These are phyloP conservation scores for Cremastinae sp. DNA, from an alignment of 2,888 invertebrate species.

Conservation along the genomic window DNA sequence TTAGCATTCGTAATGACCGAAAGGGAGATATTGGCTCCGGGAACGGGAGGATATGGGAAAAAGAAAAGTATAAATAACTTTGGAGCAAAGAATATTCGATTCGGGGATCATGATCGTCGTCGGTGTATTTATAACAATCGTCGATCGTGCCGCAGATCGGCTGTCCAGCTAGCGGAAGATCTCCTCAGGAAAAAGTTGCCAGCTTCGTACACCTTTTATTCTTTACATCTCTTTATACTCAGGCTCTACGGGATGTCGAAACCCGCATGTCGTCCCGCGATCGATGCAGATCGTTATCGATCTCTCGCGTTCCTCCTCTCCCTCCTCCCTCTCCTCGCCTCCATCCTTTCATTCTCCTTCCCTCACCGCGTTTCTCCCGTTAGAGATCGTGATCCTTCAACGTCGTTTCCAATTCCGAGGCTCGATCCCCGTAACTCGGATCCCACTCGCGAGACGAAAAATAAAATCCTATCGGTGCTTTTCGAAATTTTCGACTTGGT, in stretches of 20 bases:
- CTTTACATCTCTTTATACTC: slow-evolving; percentile 37
- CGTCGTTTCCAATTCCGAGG: slow-evolving; percentile 13
- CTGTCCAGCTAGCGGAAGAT: slow-evolving; percentile 3
- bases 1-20: slow-evolving; percentile 74
- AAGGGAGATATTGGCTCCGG: slow-evolving; percentile 59
- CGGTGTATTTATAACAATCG: slow-evolving; percentile 9
- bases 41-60: slow-evolving; percentile 8
- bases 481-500: background rate
- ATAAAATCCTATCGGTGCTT: background rate
- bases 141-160: slow-evolving; percentile 12
- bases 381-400: slow-evolving; percentile 34
- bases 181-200: slow-evolving; percentile 34
- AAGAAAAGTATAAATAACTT: slow-evolving; percentile 4
- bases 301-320: slow-evolving; percentile 32
- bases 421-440: slow-evolving; percentile 14
- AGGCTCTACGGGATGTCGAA: slow-evolving; percentile 53
- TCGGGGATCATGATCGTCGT: slow-evolving; percentile 34
- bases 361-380: slow-evolving; percentile 13
- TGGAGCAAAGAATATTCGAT: slow-evolving; percentile 17
- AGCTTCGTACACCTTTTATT: slow-evolving; percentile 33
- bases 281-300: slow-evolving; percentile 61
- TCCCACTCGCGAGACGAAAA: background rate
- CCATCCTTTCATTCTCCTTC: background rate
- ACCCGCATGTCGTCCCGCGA: slow-evolving; percentile 53
- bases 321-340: slow-evolving; percentile 24